phyloP scores from a whole-genome alignment of 2,113 vertebrate genomes.

The Arothron firmamentum region DNA sequence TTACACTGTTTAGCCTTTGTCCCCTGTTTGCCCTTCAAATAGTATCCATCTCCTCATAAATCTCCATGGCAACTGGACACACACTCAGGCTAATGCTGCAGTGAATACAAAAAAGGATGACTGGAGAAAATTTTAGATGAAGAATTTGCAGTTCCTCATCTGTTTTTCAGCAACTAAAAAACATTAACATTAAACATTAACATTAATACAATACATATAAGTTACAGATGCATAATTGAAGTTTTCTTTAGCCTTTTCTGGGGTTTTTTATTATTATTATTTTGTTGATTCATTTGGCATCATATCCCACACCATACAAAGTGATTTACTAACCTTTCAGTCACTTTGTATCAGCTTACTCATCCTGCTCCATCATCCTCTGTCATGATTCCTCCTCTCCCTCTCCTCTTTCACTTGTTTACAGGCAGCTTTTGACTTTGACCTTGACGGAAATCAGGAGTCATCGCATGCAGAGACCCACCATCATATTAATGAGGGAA shows the following conservation, averaged over 20 bases:
- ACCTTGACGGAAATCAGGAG: conserved; percentile 54
- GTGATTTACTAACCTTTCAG: neutral
- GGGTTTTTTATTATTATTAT: neutral
- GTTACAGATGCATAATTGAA: too few relatives aligned
- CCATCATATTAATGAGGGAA: conserved; percentile 66
- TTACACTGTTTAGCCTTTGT: conserved; percentile 20
- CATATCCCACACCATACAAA: neutral
- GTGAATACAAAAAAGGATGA: conserved; percentile 42
- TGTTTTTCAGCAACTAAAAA: too few relatives aligned
- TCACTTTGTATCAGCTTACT: conserved; percentile 4
- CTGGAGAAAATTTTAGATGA: conserved; percentile 45
- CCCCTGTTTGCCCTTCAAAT: conserved; percentile 57
- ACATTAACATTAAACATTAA: too few relatives aligned
- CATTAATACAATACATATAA: too few relatives aligned
- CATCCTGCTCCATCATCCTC: neutral
- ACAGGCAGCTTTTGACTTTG: conserved; percentile 27
- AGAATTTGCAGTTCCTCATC: neutral
- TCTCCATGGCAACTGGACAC: conserved; percentile 55
- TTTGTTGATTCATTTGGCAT: neutral
- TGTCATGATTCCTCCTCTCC: conserved; percentile 2
- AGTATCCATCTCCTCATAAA: conserved; percentile 42
- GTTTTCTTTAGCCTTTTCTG: neutral
- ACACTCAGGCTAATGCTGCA: conserved; percentile 44
- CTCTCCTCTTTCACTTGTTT: conserved; percentile 4
- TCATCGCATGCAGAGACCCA: conserved; percentile 29